Percentiles rank a stretch among this genome's conserved stretches.
Conservation (phyloP, 1,140 invertebrate genomes). For the Bombus impatiens region DNA sequence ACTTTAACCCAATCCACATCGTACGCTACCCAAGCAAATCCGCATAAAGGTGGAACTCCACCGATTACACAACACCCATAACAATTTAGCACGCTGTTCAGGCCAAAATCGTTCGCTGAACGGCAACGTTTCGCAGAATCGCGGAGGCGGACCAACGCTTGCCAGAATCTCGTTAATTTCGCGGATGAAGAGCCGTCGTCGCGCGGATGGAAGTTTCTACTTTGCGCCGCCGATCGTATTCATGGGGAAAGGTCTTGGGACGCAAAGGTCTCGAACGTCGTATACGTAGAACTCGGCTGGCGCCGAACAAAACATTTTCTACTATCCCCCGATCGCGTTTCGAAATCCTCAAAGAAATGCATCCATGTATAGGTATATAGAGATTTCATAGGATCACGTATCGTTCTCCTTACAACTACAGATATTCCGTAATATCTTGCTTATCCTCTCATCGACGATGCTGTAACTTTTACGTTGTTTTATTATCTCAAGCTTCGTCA, state of each 20-base stretch:
- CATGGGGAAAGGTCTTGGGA: neutral
- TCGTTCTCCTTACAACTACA: no score
- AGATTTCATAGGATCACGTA: no score
- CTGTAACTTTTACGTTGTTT: no score
- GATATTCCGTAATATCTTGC: no score
- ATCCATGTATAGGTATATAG: no score
- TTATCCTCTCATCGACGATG: no score
- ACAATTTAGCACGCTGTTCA: neutral
- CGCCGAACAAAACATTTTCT: neutral
- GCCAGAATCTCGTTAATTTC: slow-evolving; percentile 32
- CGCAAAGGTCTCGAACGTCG: slow-evolving; percentile 18
- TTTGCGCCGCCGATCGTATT: slow-evolving; percentile 33
- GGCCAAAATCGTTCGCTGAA: no score
- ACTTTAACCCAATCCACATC: neutral
- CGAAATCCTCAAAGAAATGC: slow-evolving; percentile 46
- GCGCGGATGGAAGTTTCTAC: slow-evolving; percentile 15
- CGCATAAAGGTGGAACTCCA: neutral
- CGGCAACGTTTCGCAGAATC: no score
- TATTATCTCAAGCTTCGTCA: no score
- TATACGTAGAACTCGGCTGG: neutral
- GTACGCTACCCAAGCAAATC: neutral
- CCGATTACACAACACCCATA: neutral
- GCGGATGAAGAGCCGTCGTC: slow-evolving; percentile 20
- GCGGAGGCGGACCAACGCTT: neutral
- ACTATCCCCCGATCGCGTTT: neutral